phyloP scores from a whole-genome alignment of 2,888 invertebrate species.

The Cheilosia variabilis region DNA sequence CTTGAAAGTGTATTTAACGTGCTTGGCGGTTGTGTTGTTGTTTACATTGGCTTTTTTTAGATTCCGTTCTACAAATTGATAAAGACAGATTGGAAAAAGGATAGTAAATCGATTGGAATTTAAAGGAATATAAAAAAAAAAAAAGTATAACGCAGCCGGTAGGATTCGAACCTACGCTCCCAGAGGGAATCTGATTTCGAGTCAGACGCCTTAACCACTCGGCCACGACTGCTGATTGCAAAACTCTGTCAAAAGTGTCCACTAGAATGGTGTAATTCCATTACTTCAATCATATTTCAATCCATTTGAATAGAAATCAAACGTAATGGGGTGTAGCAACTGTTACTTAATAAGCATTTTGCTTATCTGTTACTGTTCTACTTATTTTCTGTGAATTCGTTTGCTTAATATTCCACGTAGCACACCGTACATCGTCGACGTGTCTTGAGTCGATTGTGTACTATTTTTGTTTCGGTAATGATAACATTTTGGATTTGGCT shows the following conservation, averaged over 20 bases:
- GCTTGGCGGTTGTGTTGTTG: constrained; percentile 45
- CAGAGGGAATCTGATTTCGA: constrained; percentile 76
- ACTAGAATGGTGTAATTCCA: background rate
- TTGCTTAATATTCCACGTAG: constrained; percentile 34
- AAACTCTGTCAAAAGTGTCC: constrained; percentile 2
- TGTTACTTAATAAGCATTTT: constrained; percentile 30
- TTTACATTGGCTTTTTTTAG: constrained; percentile 38
- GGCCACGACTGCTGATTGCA: constrained; percentile 71
- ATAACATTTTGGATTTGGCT: constrained; percentile 2
- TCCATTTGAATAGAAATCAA: background rate
- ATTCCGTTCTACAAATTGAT: background rate
- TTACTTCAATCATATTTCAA: background rate
- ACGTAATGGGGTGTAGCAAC: background rate
- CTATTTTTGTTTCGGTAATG: constrained; percentile 13
- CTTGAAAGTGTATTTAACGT: constrained; percentile 7
- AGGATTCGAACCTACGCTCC: constrained; percentile 76
- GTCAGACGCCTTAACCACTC: constrained; percentile 76
- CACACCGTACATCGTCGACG: constrained; percentile 16
- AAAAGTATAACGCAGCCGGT: constrained; percentile 43
- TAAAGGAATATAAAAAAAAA: constrained; percentile 50
- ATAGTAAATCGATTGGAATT: background rate
- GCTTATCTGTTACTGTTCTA: constrained; percentile 33
- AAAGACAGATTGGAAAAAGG: background rate
- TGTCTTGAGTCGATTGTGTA: constrained; percentile 17
- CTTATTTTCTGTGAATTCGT: constrained; percentile 11